phyloP scores from a whole-genome alignment of 2,113 vertebrate genomes.

The Protobothrops mucrosquamatus region DNA sequence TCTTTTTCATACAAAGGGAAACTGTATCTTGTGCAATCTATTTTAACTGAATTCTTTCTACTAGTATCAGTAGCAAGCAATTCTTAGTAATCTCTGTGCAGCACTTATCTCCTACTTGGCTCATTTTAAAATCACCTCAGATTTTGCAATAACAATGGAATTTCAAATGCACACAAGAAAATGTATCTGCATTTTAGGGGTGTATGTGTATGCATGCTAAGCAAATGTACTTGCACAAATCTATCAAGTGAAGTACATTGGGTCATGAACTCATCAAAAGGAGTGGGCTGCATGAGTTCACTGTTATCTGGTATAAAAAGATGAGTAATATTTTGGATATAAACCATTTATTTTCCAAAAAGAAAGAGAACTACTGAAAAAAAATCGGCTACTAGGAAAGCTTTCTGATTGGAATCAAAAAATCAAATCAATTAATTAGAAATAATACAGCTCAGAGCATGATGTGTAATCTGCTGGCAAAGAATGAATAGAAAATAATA shows the following conservation, averaged over 20 bases:
- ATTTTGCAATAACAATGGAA: not conserved
- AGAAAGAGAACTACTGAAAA: not conserved
- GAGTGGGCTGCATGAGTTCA: not conserved
- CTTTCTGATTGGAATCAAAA: not conserved
- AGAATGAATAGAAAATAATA: conserved; percentile 21
- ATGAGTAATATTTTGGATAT: not conserved
- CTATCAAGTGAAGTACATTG: not conserved
- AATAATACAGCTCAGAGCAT: conserved; percentile 5
- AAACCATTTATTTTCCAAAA: not conserved
- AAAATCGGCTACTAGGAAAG: not conserved
- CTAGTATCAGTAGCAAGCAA: not conserved
- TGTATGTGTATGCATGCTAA: not conserved
- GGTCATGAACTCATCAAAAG: not conserved
- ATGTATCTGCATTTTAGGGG: fast-evolving
- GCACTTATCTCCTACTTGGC: not conserved
- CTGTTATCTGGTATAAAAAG: not conserved
- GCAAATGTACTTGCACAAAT: not conserved
- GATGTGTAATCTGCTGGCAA: conserved; percentile 25
- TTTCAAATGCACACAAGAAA: not conserved
- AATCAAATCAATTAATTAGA: conserved; percentile 19
- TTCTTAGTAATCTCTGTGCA: not conserved
- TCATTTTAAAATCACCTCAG: conserved; percentile 11
- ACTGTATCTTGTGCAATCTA: not conserved
- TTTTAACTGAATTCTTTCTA: not conserved
- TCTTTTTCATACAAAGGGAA: not conserved